Evolutionary conservation across 1,140 invertebrate genomes (phyloP).

Genomic region (Charaxes varanes): DNA sequence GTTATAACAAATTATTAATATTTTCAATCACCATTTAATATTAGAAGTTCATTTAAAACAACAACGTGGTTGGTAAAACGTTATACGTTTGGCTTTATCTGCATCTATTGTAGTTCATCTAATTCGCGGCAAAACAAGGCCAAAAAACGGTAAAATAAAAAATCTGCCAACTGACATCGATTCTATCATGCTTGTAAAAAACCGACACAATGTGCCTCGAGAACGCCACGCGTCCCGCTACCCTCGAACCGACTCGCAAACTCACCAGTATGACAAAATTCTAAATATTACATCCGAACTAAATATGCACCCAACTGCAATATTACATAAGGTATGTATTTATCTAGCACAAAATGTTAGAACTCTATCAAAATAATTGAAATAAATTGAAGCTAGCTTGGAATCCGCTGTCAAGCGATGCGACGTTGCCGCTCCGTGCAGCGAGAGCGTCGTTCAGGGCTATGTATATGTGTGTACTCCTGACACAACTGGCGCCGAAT

Average conservation of each 20-base stretch:
- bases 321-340: constrained; percentile 20
- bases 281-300: constrained; percentile 7
- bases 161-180: constrained; percentile 73
- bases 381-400: constrained; percentile 52
- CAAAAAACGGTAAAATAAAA: constrained; percentile 72
- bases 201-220: constrained; percentile 63
- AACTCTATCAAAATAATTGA: constrained; percentile 37
- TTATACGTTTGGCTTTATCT: constrained; percentile 16
- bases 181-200: constrained; percentile 66
- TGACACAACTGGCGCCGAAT: constrained; percentile 70
- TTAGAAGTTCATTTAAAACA: constrained; percentile 1
- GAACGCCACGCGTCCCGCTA: constrained; percentile 61
- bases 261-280: constrained; percentile 34
- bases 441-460: constrained; percentile 42
- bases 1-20: too few species aligned
- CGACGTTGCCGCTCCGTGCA: constrained; percentile 63
- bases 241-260: constrained; percentile 36
- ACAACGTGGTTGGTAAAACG: constrained; percentile 2
- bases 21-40: too few species aligned
- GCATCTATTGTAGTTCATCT: constrained; percentile 22
- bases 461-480: constrained; percentile 69
- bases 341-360: constrained; percentile 11
- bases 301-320: constrained; percentile 9
- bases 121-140: constrained; percentile 53
- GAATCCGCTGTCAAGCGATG: constrained; percentile 47